Evolutionary conservation across 2,797 vertebrate species (phyloP), one percentile per base, ranked within the genome.

Genomic region (Choloepus didactylus): DNA sequence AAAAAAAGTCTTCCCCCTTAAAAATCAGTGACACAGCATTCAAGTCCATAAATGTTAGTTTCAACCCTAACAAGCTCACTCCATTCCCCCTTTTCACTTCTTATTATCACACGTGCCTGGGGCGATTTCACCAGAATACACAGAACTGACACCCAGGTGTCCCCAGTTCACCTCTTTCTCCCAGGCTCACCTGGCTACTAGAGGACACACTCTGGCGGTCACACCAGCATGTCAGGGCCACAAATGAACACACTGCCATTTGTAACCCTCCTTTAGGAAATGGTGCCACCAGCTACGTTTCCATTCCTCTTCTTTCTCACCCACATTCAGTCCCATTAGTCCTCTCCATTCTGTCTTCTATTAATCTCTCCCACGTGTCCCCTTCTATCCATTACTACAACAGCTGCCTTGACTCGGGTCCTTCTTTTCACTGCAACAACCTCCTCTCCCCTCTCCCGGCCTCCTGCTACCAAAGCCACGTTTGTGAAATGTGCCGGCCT

Each of bases 21-120:
- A 79, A 84, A 70, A 94, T 77, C n/a, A 69, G 73, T 62, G 49
- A 80, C 79, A 94, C 79, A 12, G 16, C n/a, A n/a, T n/a, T 80
- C 56, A 79, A 67, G 19, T 44, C 60, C 25, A 35, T 16, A 72
- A 70, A 64, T 80, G 4, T 73, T 49, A 56, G 31, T 79, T 67
- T 81, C 67, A 87, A 62, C 60, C 14, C 12, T n/a, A 18, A 86
- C 14, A 66, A 49, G 25, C 23, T 69, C 87, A 76, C 8, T 81
- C 12, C 41, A 23, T 31, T 31, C 69, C 15, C 27, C 21, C n/a
- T 19, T 84, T 81, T 75, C 44, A 72, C 27, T 27, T 56, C 27
- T 27, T 49, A 3, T 67, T 66, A 73, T 49, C 23, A n/a, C 9
- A 19, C 70, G n/a, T 69, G 49, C 44, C 64, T 86, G 49, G 35